These are phyloP conservation scores for Pitta sordida DNA, from an alignment of 2,113 vertebrate genomes.

Conservation along the genomic window DNA sequence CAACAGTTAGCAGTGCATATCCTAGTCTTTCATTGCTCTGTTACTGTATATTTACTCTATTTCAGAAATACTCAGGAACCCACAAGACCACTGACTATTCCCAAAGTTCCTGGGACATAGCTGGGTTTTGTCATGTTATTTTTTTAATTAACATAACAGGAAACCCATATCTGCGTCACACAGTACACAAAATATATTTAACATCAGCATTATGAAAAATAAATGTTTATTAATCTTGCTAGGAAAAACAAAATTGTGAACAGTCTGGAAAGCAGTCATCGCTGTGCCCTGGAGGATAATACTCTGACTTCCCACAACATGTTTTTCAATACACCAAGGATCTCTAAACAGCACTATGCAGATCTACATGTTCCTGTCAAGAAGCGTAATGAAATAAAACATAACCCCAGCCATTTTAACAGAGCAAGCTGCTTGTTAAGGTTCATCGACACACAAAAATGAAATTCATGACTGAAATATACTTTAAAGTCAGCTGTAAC, in stretches of 20 bases:
- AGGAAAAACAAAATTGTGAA: neutral
- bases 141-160: slow-evolving; percentile 10
- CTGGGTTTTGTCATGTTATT: neutral
- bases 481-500: neutral
- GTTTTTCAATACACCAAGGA: neutral
- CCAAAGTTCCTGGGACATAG: neutral
- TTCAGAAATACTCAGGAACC: neutral
- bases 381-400: neutral
- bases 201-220: neutral
- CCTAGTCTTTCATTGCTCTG: neutral
- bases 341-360: neutral
- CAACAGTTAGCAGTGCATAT: neutral
- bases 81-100: slow-evolving; percentile 2
- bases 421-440: neutral
- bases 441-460: neutral
- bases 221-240: neutral
- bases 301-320: neutral
- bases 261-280: neutral
- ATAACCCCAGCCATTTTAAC: neutral
- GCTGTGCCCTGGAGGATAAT: neutral
- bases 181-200: slow-evolving; percentile 20
- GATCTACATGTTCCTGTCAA: neutral
- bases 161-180: neutral
- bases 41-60: neutral
- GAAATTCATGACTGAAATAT: neutral